phyloP scores from a whole-genome alignment of 2,113 vertebrate species.

The Sinocyclocheilus rhinocerous region DNA sequence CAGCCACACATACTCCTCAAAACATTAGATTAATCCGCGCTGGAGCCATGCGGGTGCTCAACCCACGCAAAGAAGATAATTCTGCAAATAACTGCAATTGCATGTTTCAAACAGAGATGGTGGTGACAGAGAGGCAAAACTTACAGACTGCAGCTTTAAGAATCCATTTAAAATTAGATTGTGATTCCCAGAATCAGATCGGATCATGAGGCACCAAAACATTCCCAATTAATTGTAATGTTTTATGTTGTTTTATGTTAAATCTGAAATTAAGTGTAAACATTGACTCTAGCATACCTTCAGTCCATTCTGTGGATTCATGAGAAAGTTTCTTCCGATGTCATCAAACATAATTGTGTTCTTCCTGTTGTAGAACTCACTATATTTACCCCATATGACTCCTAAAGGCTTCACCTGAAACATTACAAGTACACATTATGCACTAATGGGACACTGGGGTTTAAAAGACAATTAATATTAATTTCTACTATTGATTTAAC shows the following conservation, averaged over 20 bases:
- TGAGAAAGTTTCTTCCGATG: slow-evolving; percentile 97
- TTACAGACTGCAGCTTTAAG: too few relatives aligned
- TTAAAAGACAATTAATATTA: too few relatives aligned
- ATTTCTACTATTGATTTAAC: too few relatives aligned
- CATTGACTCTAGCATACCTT: slow-evolving; percentile 79
- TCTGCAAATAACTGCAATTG: too few relatives aligned
- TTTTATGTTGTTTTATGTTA: background rate
- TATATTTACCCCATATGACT: slow-evolving; percentile 98
- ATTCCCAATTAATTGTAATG: background rate
- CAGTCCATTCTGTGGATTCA: slow-evolving; percentile 98
- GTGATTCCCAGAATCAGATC: background rate
- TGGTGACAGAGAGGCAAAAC: too few relatives aligned
- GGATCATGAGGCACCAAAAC: background rate
- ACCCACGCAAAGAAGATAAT: too few relatives aligned
- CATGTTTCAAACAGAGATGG: too few relatives aligned
- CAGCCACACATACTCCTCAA: too few relatives aligned
- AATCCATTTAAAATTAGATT: too few relatives aligned
- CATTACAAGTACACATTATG: background rate
- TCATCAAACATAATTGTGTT: slow-evolving; percentile 99
- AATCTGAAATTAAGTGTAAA: background rate
- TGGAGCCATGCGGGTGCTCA: too few relatives aligned
- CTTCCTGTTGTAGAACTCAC: slow-evolving; percentile 93
- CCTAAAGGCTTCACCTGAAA: slow-evolving; percentile 95
- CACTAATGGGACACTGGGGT: background rate
- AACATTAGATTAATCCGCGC: too few relatives aligned